A percentile compares a stretch with the other conserved stretches of the same genome.
Evolutionary conservation across 2,113 vertebrate species (phyloP).

Genomic region (Varanus salvator): DNA sequence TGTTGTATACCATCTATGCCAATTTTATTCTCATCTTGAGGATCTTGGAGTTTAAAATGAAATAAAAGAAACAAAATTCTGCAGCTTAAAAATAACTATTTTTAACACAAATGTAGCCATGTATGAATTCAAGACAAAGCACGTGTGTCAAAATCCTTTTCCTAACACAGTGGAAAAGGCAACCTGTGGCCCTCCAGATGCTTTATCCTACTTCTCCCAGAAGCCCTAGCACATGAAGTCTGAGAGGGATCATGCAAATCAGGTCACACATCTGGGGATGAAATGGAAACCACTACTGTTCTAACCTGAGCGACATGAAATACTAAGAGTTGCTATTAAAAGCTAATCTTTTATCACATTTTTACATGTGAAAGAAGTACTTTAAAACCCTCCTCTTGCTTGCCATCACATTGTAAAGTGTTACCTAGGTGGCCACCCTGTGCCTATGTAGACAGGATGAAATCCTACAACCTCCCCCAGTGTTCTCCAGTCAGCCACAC

Average conservation of each 20-base stretch:
- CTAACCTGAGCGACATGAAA: background rate
- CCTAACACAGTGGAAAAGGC: background rate
- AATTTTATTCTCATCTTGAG: slow-evolving; percentile 90
- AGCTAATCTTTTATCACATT: background rate
- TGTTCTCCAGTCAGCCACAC: too few species aligned
- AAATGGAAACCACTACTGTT: too few species aligned
- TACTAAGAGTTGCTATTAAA: background rate
- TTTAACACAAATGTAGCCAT: background rate
- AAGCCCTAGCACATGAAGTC: too few species aligned
- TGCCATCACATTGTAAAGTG: background rate
- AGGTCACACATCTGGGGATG: too few species aligned
- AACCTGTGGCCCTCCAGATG: too few species aligned
- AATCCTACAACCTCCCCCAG: too few species aligned
- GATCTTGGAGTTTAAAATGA: slow-evolving; percentile 78
- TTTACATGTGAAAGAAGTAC: background rate
- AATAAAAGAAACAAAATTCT: slow-evolving; percentile 38
- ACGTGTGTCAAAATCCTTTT: slow-evolving; percentile 4
- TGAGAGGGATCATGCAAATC: too few species aligned
- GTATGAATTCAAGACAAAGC: background rate
- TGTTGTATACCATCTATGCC: slow-evolving; percentile 90
- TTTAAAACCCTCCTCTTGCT: background rate
- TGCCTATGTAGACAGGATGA: too few species aligned
- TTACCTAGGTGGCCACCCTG: background rate
- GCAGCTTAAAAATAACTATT: background rate
- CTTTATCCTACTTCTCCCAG: too few species aligned